phyloP scores from a whole-genome alignment of 1,140 invertebrate species.

The Ips typographus region DNA sequence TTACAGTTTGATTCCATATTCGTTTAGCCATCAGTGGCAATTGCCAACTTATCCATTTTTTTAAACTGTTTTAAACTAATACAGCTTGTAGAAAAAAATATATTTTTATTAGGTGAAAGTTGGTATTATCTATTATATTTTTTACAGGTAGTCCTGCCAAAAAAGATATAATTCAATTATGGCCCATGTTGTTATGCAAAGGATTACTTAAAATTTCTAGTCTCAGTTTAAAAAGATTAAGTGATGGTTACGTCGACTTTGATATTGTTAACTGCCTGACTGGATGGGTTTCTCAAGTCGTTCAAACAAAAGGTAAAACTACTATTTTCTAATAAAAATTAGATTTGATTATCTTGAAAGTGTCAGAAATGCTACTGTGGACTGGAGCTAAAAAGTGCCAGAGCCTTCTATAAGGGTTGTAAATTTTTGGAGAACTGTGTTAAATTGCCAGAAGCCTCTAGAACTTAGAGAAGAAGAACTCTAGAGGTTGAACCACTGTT shows the following conservation, averaged over 20 bases:
- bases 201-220: constrained; percentile 47
- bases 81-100: no score
- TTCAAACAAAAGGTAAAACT: constrained; percentile 38
- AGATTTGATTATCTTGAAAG: not conserved
- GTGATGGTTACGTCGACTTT: constrained; percentile 42
- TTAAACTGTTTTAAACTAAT: no score
- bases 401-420: no score
- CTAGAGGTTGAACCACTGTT: no score
- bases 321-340: no score
- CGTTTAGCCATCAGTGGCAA: no score
- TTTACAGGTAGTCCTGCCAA: constrained; percentile 13
- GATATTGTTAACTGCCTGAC: constrained; percentile 46
- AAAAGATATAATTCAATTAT: constrained; percentile 36
- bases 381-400: no score
- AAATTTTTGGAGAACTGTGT: not conserved
- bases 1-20: no score
- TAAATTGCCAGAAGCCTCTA: not conserved
- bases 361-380: not conserved
- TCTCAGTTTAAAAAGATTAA: constrained; percentile 35
- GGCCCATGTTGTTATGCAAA: constrained; percentile 48
- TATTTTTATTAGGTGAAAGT: no score
- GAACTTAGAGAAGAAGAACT: no score
- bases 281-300: constrained; percentile 45
- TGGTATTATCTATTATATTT: not conserved
- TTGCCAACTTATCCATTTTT: no score